Conservation (phyloP, 2,888 invertebrate genomes). For the Tetanocera ferruginea region DNA sequence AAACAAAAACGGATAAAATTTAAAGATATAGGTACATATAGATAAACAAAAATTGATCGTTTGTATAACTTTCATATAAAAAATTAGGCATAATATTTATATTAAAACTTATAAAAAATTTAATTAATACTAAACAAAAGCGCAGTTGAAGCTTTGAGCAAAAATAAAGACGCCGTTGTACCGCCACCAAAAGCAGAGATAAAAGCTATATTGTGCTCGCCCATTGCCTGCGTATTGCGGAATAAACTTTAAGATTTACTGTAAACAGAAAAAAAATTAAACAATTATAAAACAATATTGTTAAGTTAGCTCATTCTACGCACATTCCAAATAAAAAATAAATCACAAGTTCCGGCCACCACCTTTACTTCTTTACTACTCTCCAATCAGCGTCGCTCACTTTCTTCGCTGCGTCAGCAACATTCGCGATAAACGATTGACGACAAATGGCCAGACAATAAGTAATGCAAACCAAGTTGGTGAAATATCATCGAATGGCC, state of each 20-base stretch:
- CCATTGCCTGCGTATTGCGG: background rate
- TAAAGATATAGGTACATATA: background rate
- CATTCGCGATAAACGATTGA: constrained; percentile 55
- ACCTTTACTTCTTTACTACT: too few species aligned
- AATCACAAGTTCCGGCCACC: background rate
- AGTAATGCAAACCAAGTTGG: constrained; percentile 67
- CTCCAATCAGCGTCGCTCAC: background rate
- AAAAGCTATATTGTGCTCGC: background rate
- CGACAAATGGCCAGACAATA: constrained; percentile 67
- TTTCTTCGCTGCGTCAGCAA: constrained; percentile 48
- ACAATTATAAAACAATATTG: too few species aligned
- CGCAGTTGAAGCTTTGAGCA: constrained; percentile 8
- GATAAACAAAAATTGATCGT: too few species aligned
- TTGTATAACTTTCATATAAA: background rate
- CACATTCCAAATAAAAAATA: background rate
- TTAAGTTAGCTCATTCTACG: background rate
- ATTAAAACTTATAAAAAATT: background rate
- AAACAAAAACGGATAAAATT: background rate
- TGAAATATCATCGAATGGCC: constrained; percentile 76
- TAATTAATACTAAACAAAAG: background rate
- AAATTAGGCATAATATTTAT: background rate
- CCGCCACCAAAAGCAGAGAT: constrained; percentile 16
- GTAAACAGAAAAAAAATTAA: background rate
- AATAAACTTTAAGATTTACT: background rate
- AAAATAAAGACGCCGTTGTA: background rate